A percentile compares a stretch with the other conserved stretches of the same genome.
Conservation (phyloP, 1,140 invertebrate species). For the Papilio xuthus region DNA sequence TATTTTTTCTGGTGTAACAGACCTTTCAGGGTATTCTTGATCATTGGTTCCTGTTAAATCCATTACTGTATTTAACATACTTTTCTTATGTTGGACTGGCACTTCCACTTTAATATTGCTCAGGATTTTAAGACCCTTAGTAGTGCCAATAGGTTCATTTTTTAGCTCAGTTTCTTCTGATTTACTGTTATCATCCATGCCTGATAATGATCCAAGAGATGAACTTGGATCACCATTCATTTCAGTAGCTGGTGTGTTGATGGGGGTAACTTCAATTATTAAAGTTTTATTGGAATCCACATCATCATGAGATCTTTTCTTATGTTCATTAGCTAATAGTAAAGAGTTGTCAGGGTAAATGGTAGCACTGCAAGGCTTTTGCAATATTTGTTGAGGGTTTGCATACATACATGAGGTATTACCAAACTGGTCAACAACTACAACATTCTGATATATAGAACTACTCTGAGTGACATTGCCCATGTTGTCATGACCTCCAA, state of each 20-base stretch:
- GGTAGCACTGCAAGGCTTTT: conserved; percentile 56
- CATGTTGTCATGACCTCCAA: conserved; percentile 62
- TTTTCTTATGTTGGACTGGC: conserved; percentile 74
- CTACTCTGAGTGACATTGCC: conserved; percentile 66
- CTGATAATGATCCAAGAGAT: conserved; percentile 38
- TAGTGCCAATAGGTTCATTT: conserved; percentile 54
- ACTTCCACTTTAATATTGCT: conserved; percentile 81
- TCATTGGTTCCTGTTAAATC: conserved; percentile 75
- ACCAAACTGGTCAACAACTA: conserved; percentile 77
- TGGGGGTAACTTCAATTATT: conserved; percentile 72
- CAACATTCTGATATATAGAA: conserved; percentile 77
- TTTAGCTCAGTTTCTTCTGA: conserved; percentile 53
- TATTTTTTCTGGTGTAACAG: conserved; percentile 64
- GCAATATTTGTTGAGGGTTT: conserved; percentile 60
- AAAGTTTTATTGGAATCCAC: conserved; percentile 71
- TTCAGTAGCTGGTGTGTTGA: conserved; percentile 45
- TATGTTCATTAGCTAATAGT: conserved; percentile 46
- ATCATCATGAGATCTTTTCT: conserved; percentile 50
- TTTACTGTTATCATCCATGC: conserved; percentile 42
- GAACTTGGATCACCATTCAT: conserved; percentile 37
- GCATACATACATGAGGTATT: conserved; percentile 73
- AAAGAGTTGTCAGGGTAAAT: conserved; percentile 56
- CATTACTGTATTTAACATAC: conserved; percentile 74
- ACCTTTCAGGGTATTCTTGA: conserved; percentile 56
- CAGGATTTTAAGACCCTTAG: conserved; percentile 78